Conservation (phyloP, 2,888 invertebrate genomes). For the Zaprionus obscuricornis region DNA sequence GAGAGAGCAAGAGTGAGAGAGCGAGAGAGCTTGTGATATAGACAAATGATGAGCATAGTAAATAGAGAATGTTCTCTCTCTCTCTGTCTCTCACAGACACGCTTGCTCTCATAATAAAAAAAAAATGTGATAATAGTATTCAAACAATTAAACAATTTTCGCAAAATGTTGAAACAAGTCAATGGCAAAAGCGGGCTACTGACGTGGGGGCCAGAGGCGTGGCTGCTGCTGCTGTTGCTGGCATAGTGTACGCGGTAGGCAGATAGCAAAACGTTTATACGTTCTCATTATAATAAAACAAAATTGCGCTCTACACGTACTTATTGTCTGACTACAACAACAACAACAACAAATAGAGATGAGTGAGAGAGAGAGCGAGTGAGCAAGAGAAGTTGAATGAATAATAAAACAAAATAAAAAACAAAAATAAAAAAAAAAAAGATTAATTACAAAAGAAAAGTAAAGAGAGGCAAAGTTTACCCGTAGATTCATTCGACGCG, state of each 20-base stretch:
- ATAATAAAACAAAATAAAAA: conserved; percentile 2
- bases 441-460: conserved; percentile 71
- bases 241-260: conserved; percentile 26
- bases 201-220: background rate
- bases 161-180: conserved; percentile 70
- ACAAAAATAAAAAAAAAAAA: conserved; percentile 26
- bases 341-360: conserved; percentile 23
- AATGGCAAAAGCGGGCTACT: conserved; percentile 18
- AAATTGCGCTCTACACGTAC: conserved; percentile 63
- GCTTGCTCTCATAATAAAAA: background rate
- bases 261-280: conserved; percentile 71
- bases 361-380: conserved; percentile 15
- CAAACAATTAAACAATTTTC: conserved; percentile 75
- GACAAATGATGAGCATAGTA: conserved; percentile 32
- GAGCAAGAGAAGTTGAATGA: background rate
- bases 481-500: conserved; percentile 57
- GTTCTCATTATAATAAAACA: conserved; percentile 76
- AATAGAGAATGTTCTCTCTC: conserved; percentile 2
- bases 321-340: conserved; percentile 55
- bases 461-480: conserved; percentile 69
- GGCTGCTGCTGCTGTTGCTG: background rate
- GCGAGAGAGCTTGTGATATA: background rate
- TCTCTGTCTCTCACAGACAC: conserved; percentile 19
- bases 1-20: background rate
- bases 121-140: conserved; percentile 74